A percentile compares a stretch with the other conserved stretches of the same genome.
Evolutionary conservation across 2,113 vertebrate genomes (phyloP).

Genomic region (Salminus brasiliensis): DNA sequence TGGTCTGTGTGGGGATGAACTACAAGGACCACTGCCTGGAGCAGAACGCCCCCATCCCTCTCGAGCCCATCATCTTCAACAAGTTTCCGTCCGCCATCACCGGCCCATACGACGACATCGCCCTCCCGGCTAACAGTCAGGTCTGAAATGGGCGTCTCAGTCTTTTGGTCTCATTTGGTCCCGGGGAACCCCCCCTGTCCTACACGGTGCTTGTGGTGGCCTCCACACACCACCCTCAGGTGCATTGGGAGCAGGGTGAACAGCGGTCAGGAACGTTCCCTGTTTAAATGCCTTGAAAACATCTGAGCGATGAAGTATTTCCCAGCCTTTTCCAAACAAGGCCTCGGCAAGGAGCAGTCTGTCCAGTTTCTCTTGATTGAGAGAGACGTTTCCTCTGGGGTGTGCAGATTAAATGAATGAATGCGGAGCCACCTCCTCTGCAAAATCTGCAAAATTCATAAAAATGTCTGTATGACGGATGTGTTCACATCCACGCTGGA

Average conservation of each 20-base stretch:
- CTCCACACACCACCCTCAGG: no score
- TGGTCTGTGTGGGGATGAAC: slow-evolving; percentile 94
- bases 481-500: neutral
- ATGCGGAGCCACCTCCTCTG: neutral
- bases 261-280: no score
- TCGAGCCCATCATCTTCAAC: slow-evolving; percentile 93
- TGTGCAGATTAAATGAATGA: neutral
- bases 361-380: neutral
- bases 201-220: no score
- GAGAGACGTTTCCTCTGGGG: neutral
- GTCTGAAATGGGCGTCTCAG: slow-evolving; percentile 61
- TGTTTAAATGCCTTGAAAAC: no score
- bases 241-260: no score
- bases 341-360: neutral
- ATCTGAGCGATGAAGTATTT: neutral
- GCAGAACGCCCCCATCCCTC: slow-evolving; percentile 82
- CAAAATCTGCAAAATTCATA: neutral
- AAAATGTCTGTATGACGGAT: neutral
- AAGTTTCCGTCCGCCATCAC: slow-evolving; percentile 90
- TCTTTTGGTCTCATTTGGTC: neutral
- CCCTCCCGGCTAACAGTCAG: slow-evolving; percentile 80
- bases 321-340: neutral
- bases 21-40: slow-evolving; percentile 92
- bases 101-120: slow-evolving; percentile 85
- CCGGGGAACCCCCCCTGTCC: no score